Base-by-base conservation (phyloP, 2,888 invertebrate species). In the Dynastes hyllus region DNA sequence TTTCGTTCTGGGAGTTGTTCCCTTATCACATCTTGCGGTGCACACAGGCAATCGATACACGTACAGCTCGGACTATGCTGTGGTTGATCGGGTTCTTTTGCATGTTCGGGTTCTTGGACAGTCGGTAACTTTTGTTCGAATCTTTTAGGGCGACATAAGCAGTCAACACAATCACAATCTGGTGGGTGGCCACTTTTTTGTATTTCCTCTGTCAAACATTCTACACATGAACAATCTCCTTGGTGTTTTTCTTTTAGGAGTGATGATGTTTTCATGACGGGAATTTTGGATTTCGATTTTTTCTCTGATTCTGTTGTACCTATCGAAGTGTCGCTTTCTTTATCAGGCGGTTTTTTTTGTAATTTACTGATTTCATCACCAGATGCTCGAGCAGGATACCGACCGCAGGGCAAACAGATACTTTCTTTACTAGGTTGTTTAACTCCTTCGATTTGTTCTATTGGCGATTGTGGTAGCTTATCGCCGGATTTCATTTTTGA, bases 131-230 rank as follows among this genome's bases (percentile, higher is more conserved):
- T 63, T 40, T 65, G 61, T 1, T 66, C 66, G 55, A 78, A 78
- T 67, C 66, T 75, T n/a, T 53, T 71, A 45, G 82, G 82, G 13
- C 79, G 78, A 32, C 82, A 82, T 11, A 82, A 65, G 45, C 83
- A 83, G 16, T 80, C 80, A n/a, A 82, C 58, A 55, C 83, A 83
- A 22, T 81, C 81, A 66, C 83, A 83, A 51, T 80, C 81, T 2
- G 80, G 71, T 3, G 83, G 80, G 70, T 82, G 81, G 55, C 63
- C 63, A 63, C 16, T 63, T 53, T 73, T 73, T 58, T 75, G 65
- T 27, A 40, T 55, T 69, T 77, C 80, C 58, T 69, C 69, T 9
- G 73, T 61, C 22, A 80, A 13, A 58, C 81, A 80, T 27, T 78
- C 45, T n/a, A 78, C 32, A 67, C 81, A 81, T 6, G 78, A 58